Conservation (phyloP, 2,113 vertebrate species). For the Dicentrarchus labrax region DNA sequence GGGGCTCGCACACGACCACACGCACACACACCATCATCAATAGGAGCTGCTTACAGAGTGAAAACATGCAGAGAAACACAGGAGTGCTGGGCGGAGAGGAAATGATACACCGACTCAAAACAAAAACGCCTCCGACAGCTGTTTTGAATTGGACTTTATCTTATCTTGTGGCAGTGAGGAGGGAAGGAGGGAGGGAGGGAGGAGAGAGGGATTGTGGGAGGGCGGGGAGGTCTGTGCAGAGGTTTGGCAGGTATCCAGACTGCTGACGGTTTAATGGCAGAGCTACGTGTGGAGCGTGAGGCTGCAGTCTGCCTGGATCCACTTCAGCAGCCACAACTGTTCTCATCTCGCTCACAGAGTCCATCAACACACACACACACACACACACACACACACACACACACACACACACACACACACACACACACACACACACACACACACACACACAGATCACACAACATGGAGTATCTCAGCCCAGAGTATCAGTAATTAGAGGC, state of each 20-base stretch:
- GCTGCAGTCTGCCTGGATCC: not conserved
- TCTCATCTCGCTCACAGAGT: no score
- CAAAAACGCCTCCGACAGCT: slow-evolving; percentile 11
- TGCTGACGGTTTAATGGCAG: slow-evolving; percentile 49
- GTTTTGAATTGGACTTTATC: slow-evolving; percentile 20
- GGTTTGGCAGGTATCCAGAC: slow-evolving; percentile 50
- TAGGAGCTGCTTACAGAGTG: not conserved
- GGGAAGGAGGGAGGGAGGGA: not conserved
- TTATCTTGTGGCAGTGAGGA: slow-evolving; percentile 1
- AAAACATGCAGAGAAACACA: not conserved
- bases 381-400: no score
- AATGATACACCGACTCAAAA: slow-evolving; percentile 6
- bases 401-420: no score
- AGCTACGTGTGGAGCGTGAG: slow-evolving; percentile 60
- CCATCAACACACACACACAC: no score
- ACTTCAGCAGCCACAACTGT: not conserved
- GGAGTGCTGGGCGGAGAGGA: not conserved
- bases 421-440: no score
- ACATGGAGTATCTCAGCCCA: no score
- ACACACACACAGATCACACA: no score
- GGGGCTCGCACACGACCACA: no score
- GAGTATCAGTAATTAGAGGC: no score
- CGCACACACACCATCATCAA: not conserved
- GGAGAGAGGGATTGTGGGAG: not conserved
- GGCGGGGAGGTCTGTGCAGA: not conserved